Conservation (phyloP, 1,140 invertebrate genomes). For the Heterodera carotae region DNA sequence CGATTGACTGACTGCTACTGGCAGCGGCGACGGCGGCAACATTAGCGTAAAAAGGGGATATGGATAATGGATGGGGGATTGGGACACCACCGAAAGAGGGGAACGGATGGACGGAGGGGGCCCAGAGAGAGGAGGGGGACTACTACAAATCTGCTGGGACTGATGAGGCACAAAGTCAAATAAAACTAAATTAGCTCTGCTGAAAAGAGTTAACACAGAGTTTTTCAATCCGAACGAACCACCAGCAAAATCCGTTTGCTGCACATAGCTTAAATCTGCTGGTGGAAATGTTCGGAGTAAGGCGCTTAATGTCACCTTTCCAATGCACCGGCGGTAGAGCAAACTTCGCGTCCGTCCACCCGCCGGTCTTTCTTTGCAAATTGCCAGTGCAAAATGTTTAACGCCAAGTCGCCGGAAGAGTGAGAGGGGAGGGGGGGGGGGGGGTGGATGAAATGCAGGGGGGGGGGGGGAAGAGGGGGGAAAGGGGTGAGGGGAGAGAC, state of each 20-base stretch:
- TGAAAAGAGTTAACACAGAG: background rate
- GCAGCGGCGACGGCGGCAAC: too few relatives aligned
- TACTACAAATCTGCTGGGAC: background rate
- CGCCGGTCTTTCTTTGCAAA: background rate
- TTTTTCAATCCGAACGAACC: background rate
- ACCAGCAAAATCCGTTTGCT: background rate
- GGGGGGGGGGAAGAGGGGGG: too few relatives aligned
- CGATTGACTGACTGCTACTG: background rate
- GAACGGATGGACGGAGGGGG: too few relatives aligned
- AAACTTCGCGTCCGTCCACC: background rate
- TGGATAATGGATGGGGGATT: background rate
- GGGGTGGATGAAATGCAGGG: too few relatives aligned
- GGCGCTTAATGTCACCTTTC: background rate
- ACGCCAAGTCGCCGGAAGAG: too few relatives aligned
- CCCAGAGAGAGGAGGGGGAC: too few relatives aligned
- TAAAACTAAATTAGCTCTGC: too few relatives aligned
- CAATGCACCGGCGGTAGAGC: background rate
- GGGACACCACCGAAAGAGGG: background rate
- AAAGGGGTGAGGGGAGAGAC: too few relatives aligned
- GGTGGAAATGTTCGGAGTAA: background rate
- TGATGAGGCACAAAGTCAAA: background rate
- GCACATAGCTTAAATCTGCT: background rate
- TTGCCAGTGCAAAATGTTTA: conserved; percentile 2
- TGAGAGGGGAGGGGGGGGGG: too few relatives aligned
- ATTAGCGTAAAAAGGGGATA: background rate